Conservation (phyloP, 2,113 vertebrate species). For the Pachyramphus minor region DNA sequence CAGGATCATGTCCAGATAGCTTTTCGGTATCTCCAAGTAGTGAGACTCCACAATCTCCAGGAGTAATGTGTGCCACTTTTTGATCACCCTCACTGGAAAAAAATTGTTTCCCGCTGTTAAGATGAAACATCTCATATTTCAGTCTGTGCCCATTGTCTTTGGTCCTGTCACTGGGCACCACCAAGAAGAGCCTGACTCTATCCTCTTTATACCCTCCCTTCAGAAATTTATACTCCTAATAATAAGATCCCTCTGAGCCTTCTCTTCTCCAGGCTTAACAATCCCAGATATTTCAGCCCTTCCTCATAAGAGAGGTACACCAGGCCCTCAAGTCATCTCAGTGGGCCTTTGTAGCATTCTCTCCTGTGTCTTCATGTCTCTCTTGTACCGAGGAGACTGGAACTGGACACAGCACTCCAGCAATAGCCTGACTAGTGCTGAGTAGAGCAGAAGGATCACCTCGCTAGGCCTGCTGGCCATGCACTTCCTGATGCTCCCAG, state of each 20-base stretch:
- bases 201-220: background rate
- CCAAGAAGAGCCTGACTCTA: background rate
- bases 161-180: background rate
- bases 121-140: background rate
- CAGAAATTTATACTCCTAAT: background rate
- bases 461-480: background rate
- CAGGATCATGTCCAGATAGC: background rate
- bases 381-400: background rate
- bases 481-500: background rate
- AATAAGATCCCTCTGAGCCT: background rate
- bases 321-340: background rate
- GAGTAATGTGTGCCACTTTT: background rate
- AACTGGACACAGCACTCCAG: background rate
- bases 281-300: background rate
- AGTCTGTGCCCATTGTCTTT: background rate
- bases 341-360: background rate
- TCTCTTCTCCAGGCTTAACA: background rate
- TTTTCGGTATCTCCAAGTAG: background rate
- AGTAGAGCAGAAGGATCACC: background rate
- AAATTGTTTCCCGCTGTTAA: background rate
- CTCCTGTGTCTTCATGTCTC: background rate
- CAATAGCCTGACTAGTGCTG: background rate
- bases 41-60: background rate
- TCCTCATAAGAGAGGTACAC: background rate
- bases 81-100: background rate